These are phyloP conservation scores for Salticus scenicus DNA, from an alignment of 2,888 invertebrate species.

Conservation along the genomic window DNA sequence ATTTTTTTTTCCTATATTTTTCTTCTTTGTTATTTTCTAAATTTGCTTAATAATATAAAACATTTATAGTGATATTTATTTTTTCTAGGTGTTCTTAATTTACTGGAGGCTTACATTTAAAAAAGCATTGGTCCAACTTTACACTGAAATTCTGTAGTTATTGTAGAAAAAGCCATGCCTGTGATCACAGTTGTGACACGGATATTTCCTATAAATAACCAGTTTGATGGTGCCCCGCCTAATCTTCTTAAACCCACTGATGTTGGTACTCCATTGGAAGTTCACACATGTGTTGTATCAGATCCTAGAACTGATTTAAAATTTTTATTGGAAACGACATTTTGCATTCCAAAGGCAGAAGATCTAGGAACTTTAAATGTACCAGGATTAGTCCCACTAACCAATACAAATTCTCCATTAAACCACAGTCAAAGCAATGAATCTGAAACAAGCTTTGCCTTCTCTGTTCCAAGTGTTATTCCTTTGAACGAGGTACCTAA, in stretches of 20 bases:
- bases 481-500: background rate
- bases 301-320: background rate
- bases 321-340: background rate
- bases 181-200: background rate
- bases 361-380: background rate
- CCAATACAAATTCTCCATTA: background rate
- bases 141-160: background rate
- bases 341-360: background rate
- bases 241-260: background rate
- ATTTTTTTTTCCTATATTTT: no score
- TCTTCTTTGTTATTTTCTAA: no score
- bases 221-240: background rate
- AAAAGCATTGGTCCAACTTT: background rate
- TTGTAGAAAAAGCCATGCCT: no score
- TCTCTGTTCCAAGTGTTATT: background rate
- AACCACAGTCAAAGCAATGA: no score
- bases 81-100: constrained; percentile 1
- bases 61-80: background rate
- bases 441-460: background rate
- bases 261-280: background rate
- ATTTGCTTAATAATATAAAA: no score
- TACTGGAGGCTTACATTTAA: background rate
- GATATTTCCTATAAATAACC: background rate
- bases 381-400: background rate
- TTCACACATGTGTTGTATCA: background rate